These are phyloP conservation scores for Oncorhynchus clarkii DNA, from an alignment of 2,113 vertebrate genomes.

Conservation along the genomic window DNA sequence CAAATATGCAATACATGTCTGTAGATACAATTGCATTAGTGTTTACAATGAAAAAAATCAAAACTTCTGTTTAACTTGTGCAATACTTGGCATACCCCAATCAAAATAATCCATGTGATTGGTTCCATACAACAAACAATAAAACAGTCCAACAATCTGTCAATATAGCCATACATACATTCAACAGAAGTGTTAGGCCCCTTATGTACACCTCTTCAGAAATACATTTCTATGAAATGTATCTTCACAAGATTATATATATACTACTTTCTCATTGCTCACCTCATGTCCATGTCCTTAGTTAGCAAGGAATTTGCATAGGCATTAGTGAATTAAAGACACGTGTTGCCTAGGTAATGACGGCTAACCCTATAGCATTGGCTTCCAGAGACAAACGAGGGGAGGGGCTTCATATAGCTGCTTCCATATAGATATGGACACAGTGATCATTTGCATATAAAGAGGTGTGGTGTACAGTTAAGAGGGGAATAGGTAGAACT, in stretches of 20 bases:
- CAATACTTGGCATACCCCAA: constrained; percentile 55
- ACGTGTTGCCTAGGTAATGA: constrained; percentile 6
- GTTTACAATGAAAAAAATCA: constrained; percentile 9
- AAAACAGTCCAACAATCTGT: constrained; percentile 4
- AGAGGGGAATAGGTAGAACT: constrained; percentile 10
- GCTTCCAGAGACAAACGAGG: background rate
- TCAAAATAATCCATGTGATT: constrained; percentile 9
- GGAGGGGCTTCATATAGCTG: background rate
- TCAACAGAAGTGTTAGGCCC: constrained; percentile 42
- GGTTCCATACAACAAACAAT: constrained; percentile 22
- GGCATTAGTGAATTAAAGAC: constrained; percentile 22
- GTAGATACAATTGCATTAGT: background rate
- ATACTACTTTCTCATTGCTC: constrained; percentile 49
- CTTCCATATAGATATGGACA: constrained; percentile 19
- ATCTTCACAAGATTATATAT: constrained; percentile 24
- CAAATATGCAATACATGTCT: background rate
- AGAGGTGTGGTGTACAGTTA: constrained; percentile 24
- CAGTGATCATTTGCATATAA: constrained; percentile 41
- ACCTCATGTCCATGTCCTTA: constrained; percentile 24
- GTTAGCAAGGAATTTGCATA: constrained; percentile 28
- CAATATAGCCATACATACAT: constrained; percentile 43
- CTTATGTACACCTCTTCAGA: constrained; percentile 23
- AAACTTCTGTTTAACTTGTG: constrained; percentile 38
- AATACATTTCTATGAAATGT: background rate
- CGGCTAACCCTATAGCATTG: constrained; percentile 1